Base-by-base conservation (phyloP, 2,113 vertebrate species). In the Gavialis gangeticus region DNA sequence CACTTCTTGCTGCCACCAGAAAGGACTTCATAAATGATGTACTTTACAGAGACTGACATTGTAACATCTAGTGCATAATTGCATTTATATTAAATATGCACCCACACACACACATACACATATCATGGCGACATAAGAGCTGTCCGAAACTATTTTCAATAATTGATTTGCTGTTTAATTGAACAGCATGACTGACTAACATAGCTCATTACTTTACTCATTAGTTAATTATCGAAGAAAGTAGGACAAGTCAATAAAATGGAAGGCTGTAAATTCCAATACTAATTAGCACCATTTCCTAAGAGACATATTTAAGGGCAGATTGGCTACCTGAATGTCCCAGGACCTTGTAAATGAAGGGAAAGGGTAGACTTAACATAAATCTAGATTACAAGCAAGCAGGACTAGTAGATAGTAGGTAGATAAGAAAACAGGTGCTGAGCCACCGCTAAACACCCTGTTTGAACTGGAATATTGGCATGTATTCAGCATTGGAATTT, bases 241-340 rank as follows among this genome's bases (percentile, higher is more conserved):
- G 98, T 99, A 99, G 99, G 99, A 99, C 99, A 99, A 99, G 99
- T 99, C 99, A 99, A 99, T 99, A 99, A 99, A 99, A 99, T 98
- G 98, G 98, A 99, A 99, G 99, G 99, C 98, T 99, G 99, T 99
- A 99, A 99, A 99, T 99, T 99, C 99, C 98, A 98, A 99, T 99
- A 99, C 99, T 99, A 99, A 99, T 99, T 99, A 99, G 99, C 98
- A 98, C 98, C 98, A 98, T 99, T 98, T 99, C 99, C 99, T 99
- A 97, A 98, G 99, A 99, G 99, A 99, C 99, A 98, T 99, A 99
- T 99, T 99, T 99, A 99, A 99, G 99, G 99, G 98, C 98, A 99
- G 99, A 99, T 99, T 99, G 99, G 99, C 99, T 99, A 99, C 99
- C 98, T 97, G 96, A 99, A 98, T 99, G 98, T 99, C 99, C 99